Base-by-base conservation (phyloP, 64 coral and sea anemone genomes). In the Montipora capricornis region DNA sequence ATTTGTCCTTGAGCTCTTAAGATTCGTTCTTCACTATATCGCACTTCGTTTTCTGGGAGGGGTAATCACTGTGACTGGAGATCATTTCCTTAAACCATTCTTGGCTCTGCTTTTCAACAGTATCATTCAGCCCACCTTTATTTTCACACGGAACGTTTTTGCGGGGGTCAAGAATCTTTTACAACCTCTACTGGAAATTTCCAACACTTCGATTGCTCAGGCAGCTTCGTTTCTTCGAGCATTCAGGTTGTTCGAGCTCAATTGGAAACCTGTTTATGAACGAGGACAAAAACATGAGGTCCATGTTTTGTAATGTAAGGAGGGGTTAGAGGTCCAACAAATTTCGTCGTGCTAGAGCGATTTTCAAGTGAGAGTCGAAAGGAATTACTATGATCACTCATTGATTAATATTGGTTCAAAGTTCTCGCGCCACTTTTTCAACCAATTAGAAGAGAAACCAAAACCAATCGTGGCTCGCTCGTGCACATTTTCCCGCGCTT, bases 181-280 rank as follows among this genome's bases (percentile, higher is more conserved):
- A n/a, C 66, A 86, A 15, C 96, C 96, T 84, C 26, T 98, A 49
- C 12, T 98, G 83, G 93, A 98, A 17, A 83, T 98, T 8, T 92
- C 89, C 29, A 75, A 74, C 20, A 86, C 77, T 50, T 74, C 92
- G 3, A 13, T 95, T 11, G 20, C 76, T 45, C 93, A 95, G 69
- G 1, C 78, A 12, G 88, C 77, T 5, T 69, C 92, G 11, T 82
- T 98, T 26, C 83, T 98, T 45, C 88, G 88, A 48, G 84, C 91
- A 8, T 95, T 98, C 19, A 92, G 96, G 62, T 68, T 98, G 20
- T 95, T 98, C 88, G 96, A 98, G 49, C 73, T 98, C 0, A 98
- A 88, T 74, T 98, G 96, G 96, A 92, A 94, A 47, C 93, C 96
- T 17, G 76, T 80, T 9, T 51, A 84, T 47, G 80, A 83, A 73